Percentiles rank a stretch among this genome's conserved stretches.
These are phyloP conservation scores for Macquaria australasica DNA, from an alignment of 2,113 vertebrate genomes.

Conservation along the genomic window DNA sequence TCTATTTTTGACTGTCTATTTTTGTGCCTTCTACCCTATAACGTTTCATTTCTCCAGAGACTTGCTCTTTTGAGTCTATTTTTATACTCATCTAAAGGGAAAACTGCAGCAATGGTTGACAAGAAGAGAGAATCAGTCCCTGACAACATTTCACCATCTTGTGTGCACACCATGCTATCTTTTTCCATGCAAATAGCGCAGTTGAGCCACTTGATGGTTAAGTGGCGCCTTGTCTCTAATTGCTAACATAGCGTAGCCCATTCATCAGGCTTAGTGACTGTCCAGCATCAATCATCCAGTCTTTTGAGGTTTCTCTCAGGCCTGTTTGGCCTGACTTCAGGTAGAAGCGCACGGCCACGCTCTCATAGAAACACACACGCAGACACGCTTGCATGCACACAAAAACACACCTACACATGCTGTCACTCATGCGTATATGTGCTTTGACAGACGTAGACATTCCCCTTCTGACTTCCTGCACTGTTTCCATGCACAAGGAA, in stretches of 20 bases:
- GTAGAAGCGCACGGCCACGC: constrained; percentile 32
- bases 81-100: constrained; percentile 24
- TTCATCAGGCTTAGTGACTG: constrained; percentile 71
- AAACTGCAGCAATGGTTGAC: constrained; percentile 16
- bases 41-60: constrained; percentile 24
- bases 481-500: constrained; percentile 44
- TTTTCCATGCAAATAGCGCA: constrained; percentile 40
- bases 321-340: constrained; percentile 61
- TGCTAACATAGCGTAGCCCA: constrained; percentile 63
- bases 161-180: constrained; percentile 12
- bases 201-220: constrained; percentile 64
- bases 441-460: constrained; percentile 48
- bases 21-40: constrained; percentile 22
- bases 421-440: constrained; percentile 56
- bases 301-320: constrained; percentile 55
- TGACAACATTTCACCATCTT: constrained; percentile 16
- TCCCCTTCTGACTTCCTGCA: constrained; percentile 53
- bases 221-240: constrained; percentile 67
- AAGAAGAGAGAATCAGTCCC: constrained; percentile 23
- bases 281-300: constrained; percentile 69
- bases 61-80: constrained; percentile 38
- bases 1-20: constrained; percentile 36
- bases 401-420: constrained; percentile 65
- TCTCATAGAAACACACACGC: constrained; percentile 37
- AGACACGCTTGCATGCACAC: constrained; percentile 37